phyloP scores from a whole-genome alignment of 2,888 invertebrate genomes.

The Pristionchus exspectatus region DNA sequence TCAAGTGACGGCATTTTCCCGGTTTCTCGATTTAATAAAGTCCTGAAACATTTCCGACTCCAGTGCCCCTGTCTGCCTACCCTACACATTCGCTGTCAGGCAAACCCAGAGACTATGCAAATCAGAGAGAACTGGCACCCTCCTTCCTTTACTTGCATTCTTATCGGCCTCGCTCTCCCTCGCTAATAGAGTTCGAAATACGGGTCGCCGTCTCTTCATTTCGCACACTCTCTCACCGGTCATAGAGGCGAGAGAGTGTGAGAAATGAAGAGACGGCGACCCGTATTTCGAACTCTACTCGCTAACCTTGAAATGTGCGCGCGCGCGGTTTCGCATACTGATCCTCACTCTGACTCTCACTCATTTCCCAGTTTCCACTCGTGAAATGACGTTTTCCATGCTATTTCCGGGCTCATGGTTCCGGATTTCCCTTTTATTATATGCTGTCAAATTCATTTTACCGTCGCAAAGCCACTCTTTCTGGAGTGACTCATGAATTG shows the following conservation, averaged over 20 bases:
- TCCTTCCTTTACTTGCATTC: constrained; percentile 10
- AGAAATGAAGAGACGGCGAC: too few relatives aligned
- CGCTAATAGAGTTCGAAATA: too few relatives aligned
- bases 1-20: too few relatives aligned
- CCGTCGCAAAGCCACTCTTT: not conserved
- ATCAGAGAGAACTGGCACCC: not conserved
- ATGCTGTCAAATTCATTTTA: not conserved
- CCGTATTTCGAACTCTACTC: too few relatives aligned
- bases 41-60: too few relatives aligned
- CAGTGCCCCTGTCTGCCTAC: not conserved
- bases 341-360: not conserved
- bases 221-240: too few relatives aligned
- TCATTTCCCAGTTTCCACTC: not conserved
- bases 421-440: not conserved
- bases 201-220: too few relatives aligned
- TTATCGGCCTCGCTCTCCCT: not conserved
- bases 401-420: not conserved
- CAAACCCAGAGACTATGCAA: too few relatives aligned
- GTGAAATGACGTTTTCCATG: not conserved
- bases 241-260: too few relatives aligned
- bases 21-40: too few relatives aligned
- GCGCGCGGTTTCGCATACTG: not conserved
- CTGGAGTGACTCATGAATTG: not conserved
- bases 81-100: not conserved
- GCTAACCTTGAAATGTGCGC: constrained; percentile 42